Conservation (phyloP, 2,888 invertebrate genomes). For the Empis stercorea region DNA sequence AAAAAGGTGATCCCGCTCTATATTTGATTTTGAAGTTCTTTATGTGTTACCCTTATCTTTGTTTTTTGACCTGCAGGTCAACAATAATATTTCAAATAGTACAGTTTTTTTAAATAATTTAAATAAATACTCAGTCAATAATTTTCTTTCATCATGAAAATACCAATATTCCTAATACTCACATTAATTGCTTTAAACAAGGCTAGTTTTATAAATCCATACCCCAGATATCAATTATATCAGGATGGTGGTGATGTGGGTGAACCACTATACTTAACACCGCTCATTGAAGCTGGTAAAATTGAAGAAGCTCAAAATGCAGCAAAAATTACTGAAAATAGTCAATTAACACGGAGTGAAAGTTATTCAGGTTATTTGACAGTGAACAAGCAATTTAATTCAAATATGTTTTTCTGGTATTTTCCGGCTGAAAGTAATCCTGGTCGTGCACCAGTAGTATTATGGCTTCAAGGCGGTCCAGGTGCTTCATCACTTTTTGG, state of each 20-base stretch:
- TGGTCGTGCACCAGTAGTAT: slow-evolving; percentile 36
- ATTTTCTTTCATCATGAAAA: too few species aligned
- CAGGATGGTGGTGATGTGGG: slow-evolving; percentile 31
- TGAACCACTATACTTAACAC: slow-evolving; percentile 29
- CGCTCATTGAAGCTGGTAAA: slow-evolving; percentile 20
- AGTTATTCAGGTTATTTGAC: slow-evolving; percentile 46
- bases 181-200: too few species aligned
- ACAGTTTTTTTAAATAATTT: too few species aligned
- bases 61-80: too few species aligned
- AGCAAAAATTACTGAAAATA: slow-evolving; percentile 23
- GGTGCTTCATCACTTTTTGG: slow-evolving; percentile 45
- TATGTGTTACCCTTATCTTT: too few species aligned
- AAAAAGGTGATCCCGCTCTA: too few species aligned
- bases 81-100: too few species aligned
- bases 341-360: slow-evolving; percentile 24
- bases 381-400: slow-evolving; percentile 56
- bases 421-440: slow-evolving; percentile 43
- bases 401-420: slow-evolving; percentile 78
- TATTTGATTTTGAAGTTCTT: too few species aligned
- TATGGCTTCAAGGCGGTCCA: slow-evolving; percentile 49
- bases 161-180: too few species aligned
- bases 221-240: slow-evolving; percentile 27
- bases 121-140: too few species aligned
- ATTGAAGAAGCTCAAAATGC: slow-evolving; percentile 29
- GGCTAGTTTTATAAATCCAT: slow-evolving; percentile 31